Evolutionary conservation across 92 coral and sea anemone genomes (phyloP).

Genomic region (Paramuricea clavata): DNA sequence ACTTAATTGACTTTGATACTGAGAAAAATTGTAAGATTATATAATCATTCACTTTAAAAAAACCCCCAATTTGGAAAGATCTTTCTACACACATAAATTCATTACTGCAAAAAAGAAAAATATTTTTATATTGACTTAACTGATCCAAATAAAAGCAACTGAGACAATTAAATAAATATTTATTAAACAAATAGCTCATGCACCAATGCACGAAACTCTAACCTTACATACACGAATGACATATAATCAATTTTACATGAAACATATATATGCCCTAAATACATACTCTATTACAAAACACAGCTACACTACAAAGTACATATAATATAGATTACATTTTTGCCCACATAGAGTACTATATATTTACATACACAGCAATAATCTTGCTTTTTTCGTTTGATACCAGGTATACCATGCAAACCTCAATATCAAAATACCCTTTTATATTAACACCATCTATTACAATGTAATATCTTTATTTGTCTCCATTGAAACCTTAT

Average conservation of each 20-base stretch:
- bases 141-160: not conserved
- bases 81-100: no score
- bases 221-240: not conserved
- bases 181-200: conserved; percentile 10
- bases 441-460: not conserved
- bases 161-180: not conserved
- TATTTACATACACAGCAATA: conserved; percentile 8
- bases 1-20: no score
- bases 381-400: not conserved
- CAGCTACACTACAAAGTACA: not conserved
- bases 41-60: no score
- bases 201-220: conserved; percentile 4
- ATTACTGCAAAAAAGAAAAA: no score
- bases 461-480: not conserved
- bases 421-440: conserved; percentile 8
- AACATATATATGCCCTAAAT: not conserved
- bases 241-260: not conserved
- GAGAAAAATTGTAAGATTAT: no score
- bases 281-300: not conserved
- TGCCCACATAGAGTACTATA: not conserved
- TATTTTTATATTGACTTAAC: no score
- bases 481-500: conserved; percentile 13
- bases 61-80: no score
- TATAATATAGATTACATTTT: not conserved
- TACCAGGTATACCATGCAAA: not conserved